These are phyloP conservation scores for Psilopogon haemacephalus DNA, from an alignment of 2,113 vertebrate genomes.

Conservation along the genomic window DNA sequence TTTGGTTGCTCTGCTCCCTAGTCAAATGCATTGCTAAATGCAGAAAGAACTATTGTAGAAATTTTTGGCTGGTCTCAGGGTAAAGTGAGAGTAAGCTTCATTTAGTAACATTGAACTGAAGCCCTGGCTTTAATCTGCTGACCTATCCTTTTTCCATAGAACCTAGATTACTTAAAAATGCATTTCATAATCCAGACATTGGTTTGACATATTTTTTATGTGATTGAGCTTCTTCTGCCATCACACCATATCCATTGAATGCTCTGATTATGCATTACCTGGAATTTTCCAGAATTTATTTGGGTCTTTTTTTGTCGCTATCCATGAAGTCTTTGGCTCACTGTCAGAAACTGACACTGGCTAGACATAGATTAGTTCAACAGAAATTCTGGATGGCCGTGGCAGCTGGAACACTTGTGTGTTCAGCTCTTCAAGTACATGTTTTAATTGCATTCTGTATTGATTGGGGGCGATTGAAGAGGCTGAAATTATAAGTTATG, in stretches of 20 bases:
- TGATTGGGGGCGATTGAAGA: no score
- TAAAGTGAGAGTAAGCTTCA: neutral
- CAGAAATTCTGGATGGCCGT: neutral
- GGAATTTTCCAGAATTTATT: neutral
- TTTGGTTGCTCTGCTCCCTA: neutral
- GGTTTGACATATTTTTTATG: neutral
- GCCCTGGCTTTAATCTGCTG: neutral
- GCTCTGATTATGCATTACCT: neutral
- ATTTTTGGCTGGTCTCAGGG: neutral
- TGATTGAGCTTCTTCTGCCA: neutral
- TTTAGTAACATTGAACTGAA: neutral
- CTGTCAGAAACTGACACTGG: fast-evolving
- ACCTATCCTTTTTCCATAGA: neutral
- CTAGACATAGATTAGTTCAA: neutral
- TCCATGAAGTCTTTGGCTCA: neutral
- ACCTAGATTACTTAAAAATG: neutral
- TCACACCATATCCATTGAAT: neutral
- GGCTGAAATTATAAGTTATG: no score
- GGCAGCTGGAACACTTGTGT: neutral
- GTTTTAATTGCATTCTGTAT: neutral
- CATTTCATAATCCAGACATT: neutral
- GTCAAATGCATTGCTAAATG: neutral
- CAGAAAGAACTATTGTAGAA: neutral
- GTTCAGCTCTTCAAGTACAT: neutral
- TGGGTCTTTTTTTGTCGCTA: neutral